Conservation (phyloP, 2,113 vertebrate species). For the Istiophorus platypterus region DNA sequence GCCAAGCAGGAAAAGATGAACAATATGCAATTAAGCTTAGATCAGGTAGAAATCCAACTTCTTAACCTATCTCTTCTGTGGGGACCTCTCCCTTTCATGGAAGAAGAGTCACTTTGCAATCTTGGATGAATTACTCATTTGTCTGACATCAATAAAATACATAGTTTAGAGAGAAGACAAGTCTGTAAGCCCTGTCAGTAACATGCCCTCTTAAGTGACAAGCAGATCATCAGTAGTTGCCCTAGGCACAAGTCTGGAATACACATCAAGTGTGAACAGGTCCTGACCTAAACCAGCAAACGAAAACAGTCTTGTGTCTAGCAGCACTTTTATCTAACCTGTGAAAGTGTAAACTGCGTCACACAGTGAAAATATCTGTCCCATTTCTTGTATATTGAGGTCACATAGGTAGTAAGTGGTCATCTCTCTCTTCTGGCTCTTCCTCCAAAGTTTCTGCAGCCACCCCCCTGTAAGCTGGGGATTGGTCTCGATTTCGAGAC, state of each 20-base stretch:
- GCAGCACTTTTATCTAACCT: constrained; percentile 50
- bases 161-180: constrained; percentile 8
- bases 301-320: constrained; percentile 61
- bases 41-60: neutral
- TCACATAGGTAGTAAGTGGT: constrained; percentile 97
- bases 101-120: constrained; percentile 12
- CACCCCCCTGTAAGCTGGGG: constrained; percentile 89
- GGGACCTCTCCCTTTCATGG: no score
- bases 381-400: constrained; percentile 36
- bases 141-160: constrained; percentile 43
- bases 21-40: neutral
- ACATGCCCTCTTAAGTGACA: constrained; percentile 21
- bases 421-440: constrained; percentile 94
- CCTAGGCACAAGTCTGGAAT: constrained; percentile 47
- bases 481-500: constrained; percentile 84
- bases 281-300: constrained; percentile 43
- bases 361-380: constrained; percentile 56
- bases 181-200: constrained; percentile 26
- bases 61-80: constrained; percentile 16
- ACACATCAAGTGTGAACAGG: constrained; percentile 29
- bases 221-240: constrained; percentile 36
- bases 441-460: constrained; percentile 90
- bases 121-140: constrained; percentile 27
- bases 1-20: constrained; percentile 32
- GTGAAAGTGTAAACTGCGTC: constrained; percentile 55